Base-by-base conservation (phyloP, 2,797 vertebrate genomes). In the Nothura maculosa region DNA sequence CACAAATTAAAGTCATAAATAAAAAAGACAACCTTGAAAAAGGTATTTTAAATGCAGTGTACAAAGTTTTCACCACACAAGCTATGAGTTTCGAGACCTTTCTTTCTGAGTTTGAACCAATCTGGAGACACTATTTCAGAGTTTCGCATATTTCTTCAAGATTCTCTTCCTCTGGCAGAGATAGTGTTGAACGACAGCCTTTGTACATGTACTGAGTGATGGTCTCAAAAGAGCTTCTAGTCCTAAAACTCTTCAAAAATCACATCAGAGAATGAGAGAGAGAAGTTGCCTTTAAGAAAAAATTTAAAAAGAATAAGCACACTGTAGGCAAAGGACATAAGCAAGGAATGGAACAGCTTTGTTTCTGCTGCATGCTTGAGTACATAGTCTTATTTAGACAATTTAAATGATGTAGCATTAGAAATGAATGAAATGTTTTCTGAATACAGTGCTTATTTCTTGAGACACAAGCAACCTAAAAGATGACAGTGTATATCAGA, bases 1-100 rank as follows among this genome's bases (percentile, higher is more conserved):
- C 92, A 68, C 20, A 81, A 86, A 89, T 57, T 79, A 27, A 89
- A 81, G 10, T 5, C 11, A 66, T 62, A 77, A 77, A 92, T 82
- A 77, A 78, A 92, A 95, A 90, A 80, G 13, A 13, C 1, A 24
- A 80, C 34, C 62, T 87, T 85, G 54, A 36, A 50, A 68, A 92
- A 76, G 6, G 8, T 54, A 14, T 21, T 62, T 50, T 47, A 42
- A 80, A 77, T 36, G 38, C 22, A 60, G 3, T 40, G 7, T 92
- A 60, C 13, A 67, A 75, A 78, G 12, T 5, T 38, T 81, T 15
- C 58, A 40, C 38, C 62, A 50, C 27, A 50, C 22, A 58, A 57
- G 4, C 40, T 76, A 22, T 18, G 24, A 12, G 5, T 76, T 91
- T 40, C 3, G 27, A 77, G 58, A 77, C 36, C 9, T 10, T 45